These are phyloP conservation scores for Festucalex cinctus DNA, from an alignment of 2,113 vertebrate species.

Conservation along the genomic window DNA sequence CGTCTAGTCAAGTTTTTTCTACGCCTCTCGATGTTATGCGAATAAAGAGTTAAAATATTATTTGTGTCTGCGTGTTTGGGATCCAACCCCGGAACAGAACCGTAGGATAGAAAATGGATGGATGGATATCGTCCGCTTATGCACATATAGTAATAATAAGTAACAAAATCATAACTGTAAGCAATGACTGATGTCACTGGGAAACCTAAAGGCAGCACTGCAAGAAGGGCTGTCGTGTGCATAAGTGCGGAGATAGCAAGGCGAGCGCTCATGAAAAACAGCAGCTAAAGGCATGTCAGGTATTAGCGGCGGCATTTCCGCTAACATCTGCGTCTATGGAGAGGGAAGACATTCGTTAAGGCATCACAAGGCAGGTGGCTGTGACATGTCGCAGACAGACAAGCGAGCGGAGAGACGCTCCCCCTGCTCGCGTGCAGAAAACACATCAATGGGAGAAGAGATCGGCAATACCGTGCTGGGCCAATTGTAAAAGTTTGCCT, in stretches of 20 bases:
- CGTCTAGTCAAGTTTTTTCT: no score
- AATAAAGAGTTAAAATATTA: no score
- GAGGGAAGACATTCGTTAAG: constrained; percentile 64
- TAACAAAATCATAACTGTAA: neutral
- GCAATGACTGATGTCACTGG: neutral
- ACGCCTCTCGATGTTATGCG: no score
- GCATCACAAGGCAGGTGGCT: constrained; percentile 46
- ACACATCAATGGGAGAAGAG: constrained; percentile 33
- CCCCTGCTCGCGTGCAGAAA: constrained; percentile 31
- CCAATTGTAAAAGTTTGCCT: constrained; percentile 19
- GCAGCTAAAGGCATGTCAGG: constrained; percentile 49
- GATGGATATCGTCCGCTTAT: no score
- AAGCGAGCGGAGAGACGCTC: constrained; percentile 23
- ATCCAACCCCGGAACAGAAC: no score
- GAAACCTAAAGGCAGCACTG: neutral
- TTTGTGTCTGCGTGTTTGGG: no score
- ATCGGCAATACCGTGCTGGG: constrained; percentile 32
- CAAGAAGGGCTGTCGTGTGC: constrained; percentile 26
- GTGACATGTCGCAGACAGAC: constrained; percentile 39
- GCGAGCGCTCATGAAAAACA: constrained; percentile 22
- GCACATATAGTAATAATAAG: no score
- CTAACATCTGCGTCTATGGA: constrained; percentile 50
- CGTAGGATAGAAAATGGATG: no score
- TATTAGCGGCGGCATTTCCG: constrained; percentile 46
- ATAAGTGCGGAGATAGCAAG: constrained; percentile 13